Conservation (phyloP, 1,140 invertebrate genomes). For the Hylaeus anthracinus region DNA sequence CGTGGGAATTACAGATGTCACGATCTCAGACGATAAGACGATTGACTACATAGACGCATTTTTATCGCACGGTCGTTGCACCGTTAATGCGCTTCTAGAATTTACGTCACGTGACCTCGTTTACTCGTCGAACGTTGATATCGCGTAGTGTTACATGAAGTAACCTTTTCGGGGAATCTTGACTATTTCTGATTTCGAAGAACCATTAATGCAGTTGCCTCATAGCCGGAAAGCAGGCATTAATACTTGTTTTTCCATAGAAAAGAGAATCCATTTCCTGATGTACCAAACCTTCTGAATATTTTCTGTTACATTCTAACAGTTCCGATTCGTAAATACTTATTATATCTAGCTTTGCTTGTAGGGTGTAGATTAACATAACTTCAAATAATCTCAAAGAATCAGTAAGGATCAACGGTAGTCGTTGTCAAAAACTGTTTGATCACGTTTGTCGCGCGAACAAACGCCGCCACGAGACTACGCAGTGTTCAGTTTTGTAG, state of each 20-base stretch:
- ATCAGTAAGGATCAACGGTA: too few relatives aligned
- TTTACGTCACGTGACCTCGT: not conserved
- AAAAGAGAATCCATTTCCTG: too few relatives aligned
- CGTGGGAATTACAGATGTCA: not conserved
- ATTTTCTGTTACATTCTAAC: too few relatives aligned
- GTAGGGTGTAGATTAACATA: too few relatives aligned
- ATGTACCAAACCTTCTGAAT: too few relatives aligned
- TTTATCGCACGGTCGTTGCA: slow-evolving; percentile 30
- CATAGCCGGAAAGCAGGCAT: too few relatives aligned
- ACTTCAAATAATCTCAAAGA: too few relatives aligned
- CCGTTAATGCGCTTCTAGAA: not conserved
- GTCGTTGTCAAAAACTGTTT: not conserved
- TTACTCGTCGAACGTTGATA: not conserved
- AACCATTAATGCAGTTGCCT: not conserved
- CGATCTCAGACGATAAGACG: not conserved
- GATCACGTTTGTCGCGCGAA: slow-evolving; percentile 16
- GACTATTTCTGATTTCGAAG: not conserved
- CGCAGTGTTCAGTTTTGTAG: not conserved
- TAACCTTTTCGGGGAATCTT: not conserved
- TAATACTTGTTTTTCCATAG: too few relatives aligned
- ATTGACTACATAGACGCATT: not conserved
- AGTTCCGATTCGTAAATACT: too few relatives aligned
- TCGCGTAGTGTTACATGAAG: not conserved
- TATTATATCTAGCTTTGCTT: too few relatives aligned
- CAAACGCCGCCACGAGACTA: not conserved